Conservation (phyloP, 2,113 vertebrate species). For the Callopanchax toddi region DNA sequence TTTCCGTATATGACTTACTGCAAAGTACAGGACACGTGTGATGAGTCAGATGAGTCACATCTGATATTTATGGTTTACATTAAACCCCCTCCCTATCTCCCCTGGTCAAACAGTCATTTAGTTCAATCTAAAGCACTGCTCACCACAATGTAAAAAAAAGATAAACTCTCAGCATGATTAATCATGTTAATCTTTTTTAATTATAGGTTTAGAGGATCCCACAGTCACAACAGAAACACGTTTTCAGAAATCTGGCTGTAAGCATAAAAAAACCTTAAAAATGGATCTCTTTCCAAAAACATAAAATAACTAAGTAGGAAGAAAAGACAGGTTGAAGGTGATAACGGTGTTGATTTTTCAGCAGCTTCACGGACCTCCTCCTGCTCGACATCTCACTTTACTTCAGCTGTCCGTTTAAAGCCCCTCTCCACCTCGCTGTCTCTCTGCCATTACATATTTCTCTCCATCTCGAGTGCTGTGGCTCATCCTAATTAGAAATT, state of each 20-base stretch:
- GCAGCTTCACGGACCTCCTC: background rate
- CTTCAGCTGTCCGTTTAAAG: slow-evolving; percentile 37
- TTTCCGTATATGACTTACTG: slow-evolving; percentile 1
- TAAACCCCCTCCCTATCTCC: background rate
- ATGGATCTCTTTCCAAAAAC: background rate
- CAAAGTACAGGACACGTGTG: slow-evolving; percentile 7
- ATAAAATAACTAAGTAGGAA: no score
- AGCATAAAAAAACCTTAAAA: slow-evolving; percentile 6
- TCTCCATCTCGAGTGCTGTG: slow-evolving; percentile 68
- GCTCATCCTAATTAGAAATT: slow-evolving; percentile 79
- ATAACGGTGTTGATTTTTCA: slow-evolving; percentile 48
- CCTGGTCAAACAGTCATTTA: slow-evolving; percentile 14
- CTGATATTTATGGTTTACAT: slow-evolving; percentile 37
- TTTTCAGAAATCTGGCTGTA: slow-evolving; percentile 4
- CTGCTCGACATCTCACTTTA: slow-evolving; percentile 2
- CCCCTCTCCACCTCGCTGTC: slow-evolving; percentile 40
- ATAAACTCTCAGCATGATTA: background rate
- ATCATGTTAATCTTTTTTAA: background rate
- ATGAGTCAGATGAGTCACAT: slow-evolving; percentile 28
- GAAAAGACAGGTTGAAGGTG: slow-evolving; percentile 33
- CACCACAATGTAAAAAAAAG: slow-evolving; percentile 1
- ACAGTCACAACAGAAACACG: slow-evolving; percentile 9
- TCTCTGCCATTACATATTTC: slow-evolving; percentile 57
- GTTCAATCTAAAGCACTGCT: slow-evolving; percentile 17
- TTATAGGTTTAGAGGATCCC: background rate